Conservation (phyloP, 2,113 vertebrate species). For the Ochotona princeps region DNA sequence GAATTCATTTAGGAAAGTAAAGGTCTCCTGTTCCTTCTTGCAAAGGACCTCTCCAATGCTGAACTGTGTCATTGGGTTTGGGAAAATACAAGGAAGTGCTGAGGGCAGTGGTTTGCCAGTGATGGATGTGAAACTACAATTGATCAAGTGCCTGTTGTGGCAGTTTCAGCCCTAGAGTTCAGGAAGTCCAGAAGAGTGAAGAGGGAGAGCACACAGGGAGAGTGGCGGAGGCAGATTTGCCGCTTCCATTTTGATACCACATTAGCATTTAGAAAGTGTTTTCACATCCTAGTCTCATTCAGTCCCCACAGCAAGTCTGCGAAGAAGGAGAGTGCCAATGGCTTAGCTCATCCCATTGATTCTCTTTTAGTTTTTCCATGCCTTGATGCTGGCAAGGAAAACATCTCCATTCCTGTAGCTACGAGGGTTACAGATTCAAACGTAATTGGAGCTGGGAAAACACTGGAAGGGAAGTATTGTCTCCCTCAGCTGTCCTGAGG, state of each 20-base stretch:
- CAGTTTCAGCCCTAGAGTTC: background rate
- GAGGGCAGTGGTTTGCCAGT: background rate
- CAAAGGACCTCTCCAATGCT: background rate
- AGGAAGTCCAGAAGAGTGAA: background rate
- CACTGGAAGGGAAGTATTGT: background rate
- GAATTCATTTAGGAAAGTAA: background rate
- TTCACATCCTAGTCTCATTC: background rate
- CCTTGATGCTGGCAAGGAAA: conserved; percentile 33
- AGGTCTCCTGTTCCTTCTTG: background rate
- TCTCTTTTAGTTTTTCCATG: background rate
- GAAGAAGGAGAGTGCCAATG: background rate
- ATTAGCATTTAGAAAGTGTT: background rate
- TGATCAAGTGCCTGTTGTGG: background rate
- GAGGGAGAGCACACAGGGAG: background rate
- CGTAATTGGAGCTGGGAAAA: background rate
- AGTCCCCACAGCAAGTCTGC: background rate
- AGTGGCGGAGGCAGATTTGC: background rate
- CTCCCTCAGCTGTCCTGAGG: background rate
- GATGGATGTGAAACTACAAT: background rate
- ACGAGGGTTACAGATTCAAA: background rate
- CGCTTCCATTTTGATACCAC: background rate
- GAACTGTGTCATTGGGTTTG: background rate
- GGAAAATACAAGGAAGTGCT: background rate
- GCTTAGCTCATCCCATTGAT: background rate
- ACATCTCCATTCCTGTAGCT: background rate